phyloP scores from a whole-genome alignment of 2,113 vertebrate species.

The Hymenochirus boettgeri region DNA sequence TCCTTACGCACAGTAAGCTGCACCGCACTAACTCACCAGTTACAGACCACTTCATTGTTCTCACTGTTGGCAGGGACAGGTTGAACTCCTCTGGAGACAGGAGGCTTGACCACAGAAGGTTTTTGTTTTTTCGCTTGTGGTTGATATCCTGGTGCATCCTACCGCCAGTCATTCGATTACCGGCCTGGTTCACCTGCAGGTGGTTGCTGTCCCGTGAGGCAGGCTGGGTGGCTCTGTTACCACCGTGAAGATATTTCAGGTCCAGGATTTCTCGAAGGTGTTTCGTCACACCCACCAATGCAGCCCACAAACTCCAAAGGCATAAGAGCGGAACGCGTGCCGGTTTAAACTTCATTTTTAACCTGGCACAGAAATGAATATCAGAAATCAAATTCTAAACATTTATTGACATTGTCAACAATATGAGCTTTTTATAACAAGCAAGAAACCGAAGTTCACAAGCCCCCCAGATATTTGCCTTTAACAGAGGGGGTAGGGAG shows the following conservation, averaged over 20 bases:
- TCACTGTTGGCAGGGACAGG: fast-evolving
- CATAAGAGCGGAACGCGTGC: constrained; percentile 83
- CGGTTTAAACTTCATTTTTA: constrained; percentile 87
- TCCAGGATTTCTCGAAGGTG: constrained; percentile 80
- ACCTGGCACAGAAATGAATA: constrained; percentile 56
- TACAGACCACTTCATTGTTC: constrained; percentile 72
- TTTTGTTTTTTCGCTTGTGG: constrained; percentile 3
- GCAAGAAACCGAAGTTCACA: no score
- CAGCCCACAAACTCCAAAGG: constrained; percentile 87
- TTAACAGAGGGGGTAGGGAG: no score
- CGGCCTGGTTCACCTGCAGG: constrained; percentile 46
- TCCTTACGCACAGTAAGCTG: constrained; percentile 89
- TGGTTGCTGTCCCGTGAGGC: constrained; percentile 34
- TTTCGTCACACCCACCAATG: constrained; percentile 91
- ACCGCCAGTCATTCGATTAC: constrained; percentile 26
- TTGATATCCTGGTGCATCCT: background rate
- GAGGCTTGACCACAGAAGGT: background rate
- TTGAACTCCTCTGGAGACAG: constrained; percentile 3
- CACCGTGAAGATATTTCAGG: constrained; percentile 67
- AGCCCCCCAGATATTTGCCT: no score
- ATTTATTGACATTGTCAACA: no score
- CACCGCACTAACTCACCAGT: constrained; percentile 77
- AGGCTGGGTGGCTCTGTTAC: background rate
- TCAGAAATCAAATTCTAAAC: no score
- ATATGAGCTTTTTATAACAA: no score